Base-by-base conservation (phyloP, 2,888 invertebrate genomes). In the Dryobotodes eremita region DNA sequence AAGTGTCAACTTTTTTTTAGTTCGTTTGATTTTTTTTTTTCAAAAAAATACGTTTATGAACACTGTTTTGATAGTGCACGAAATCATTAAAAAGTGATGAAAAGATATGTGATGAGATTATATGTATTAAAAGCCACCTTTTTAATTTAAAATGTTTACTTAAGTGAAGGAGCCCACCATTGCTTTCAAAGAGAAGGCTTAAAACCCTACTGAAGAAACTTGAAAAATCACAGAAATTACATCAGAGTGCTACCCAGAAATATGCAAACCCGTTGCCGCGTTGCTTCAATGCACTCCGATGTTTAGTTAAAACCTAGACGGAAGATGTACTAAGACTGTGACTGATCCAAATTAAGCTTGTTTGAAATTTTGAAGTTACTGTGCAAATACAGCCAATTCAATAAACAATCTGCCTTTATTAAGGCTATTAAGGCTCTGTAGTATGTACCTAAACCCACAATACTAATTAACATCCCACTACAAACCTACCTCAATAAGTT, bases 401-500 rank as follows among this genome's bases (percentile, higher is more conserved):
- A 69, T 55, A 31, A 68, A 57, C 36, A 31, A 42, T 50, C 15
- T 23, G 31, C 13, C 8, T 66, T 50, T 77, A 55, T 66, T n/a
- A n/a, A n/a, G n/a, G n/a, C n/a, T n/a, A n/a, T n/a, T n/a, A n/a
- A n/a, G 79, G 55, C 53, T 65, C 4, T 26, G 11, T 11, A 66
- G 62, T 70, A 13, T 70, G 65, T n/a, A 36, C n/a, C 20, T 55
- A 42, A 76, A 46, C 13, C 83, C 71, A 66, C 68, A 71, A 17
- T 26, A 61, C 70, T 68, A 70, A 82, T 66, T 61, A 64, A 23
- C 66, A n/a, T 31, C 20, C 23, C n/a, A 64, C 57, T 59, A 36
- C 46, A 87, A 87, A 42, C 80, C 85, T 84, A 74, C 76, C 88
- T 57, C 86, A 81, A 81, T 76, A 80, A 48, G 72, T 61, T 50